Conservation (phyloP, 1,140 invertebrate genomes). For the Cydia strobilella region DNA sequence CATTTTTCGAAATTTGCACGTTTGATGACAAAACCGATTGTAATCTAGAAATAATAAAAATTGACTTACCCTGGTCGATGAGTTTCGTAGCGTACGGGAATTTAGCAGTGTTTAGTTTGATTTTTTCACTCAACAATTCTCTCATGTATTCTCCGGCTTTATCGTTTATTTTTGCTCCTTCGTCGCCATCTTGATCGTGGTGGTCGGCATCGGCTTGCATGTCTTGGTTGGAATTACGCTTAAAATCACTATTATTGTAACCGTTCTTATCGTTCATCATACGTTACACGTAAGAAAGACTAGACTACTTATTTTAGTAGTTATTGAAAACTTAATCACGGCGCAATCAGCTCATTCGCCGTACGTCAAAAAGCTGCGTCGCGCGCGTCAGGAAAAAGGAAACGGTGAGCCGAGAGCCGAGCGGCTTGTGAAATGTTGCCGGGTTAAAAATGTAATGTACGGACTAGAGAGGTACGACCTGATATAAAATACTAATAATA, state of each 20-base stretch:
- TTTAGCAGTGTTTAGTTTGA: conserved; percentile 84
- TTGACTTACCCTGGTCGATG: conserved; percentile 84
- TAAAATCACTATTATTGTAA: conserved; percentile 81
- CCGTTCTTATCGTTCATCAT: conserved; percentile 63
- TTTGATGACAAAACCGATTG: neutral
- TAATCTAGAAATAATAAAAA: conserved; percentile 23
- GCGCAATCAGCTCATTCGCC: neutral
- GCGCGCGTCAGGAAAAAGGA: conserved; percentile 9
- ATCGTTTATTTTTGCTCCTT: conserved; percentile 78
- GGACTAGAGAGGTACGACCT: neutral
- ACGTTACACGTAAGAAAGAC: neutral
- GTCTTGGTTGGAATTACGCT: conserved; percentile 72
- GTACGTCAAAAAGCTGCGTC: conserved; percentile 12
- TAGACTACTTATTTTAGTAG: neutral
- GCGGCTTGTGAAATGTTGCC: neutral
- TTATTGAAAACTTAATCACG: conserved; percentile 6
- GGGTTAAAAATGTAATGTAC: neutral
- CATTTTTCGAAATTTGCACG: neutral
- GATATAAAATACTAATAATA: neutral
- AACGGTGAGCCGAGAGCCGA: too few species aligned
- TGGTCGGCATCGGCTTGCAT: conserved; percentile 41
- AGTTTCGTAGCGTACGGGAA: conserved; percentile 85
- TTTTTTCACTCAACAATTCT: conserved; percentile 87
- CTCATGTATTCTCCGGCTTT: conserved; percentile 89
- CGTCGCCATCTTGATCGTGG: conserved; percentile 78